Evolutionary conservation across 2,888 invertebrate species (phyloP).

Genomic region (Acleris emargana): DNA sequence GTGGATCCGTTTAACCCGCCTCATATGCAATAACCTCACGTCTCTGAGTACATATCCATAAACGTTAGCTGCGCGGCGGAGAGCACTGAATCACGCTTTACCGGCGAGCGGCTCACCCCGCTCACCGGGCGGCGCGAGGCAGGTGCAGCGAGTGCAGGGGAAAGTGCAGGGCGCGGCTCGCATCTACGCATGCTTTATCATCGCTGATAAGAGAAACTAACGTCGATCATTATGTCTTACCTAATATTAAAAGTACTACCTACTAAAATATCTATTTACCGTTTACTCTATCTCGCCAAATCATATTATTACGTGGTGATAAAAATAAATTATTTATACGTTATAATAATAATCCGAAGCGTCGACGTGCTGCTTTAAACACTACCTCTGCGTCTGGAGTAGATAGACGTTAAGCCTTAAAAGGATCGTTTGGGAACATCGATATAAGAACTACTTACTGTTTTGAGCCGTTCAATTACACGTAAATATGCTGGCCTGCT

Average conservation of each 20-base stretch:
- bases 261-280: conserved; percentile 38
- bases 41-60: conserved; percentile 58
- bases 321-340: conserved; percentile 30
- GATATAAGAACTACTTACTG: conserved; percentile 23
- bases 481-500: conserved; percentile 14
- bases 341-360: conserved; percentile 38
- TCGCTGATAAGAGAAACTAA: conserved; percentile 78
- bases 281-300: conserved; percentile 43
- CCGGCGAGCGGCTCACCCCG: conserved; percentile 63
- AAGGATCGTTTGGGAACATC: conserved; percentile 25
- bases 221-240: conserved; percentile 60
- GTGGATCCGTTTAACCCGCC: conserved; percentile 57
- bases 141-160: conserved; percentile 57
- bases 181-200: conserved; percentile 78
- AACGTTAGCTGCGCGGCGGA: conserved; percentile 59
- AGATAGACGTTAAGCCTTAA: conserved; percentile 28
- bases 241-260: conserved; percentile 47
- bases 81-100: conserved; percentile 65
- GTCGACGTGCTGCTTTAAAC: conserved; percentile 26
- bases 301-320: conserved; percentile 41
- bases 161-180: conserved; percentile 78
- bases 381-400: conserved; percentile 31
- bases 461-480: conserved; percentile 23
- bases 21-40: conserved; percentile 66
- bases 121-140: conserved; percentile 44